Evolutionary conservation across 1,140 invertebrate species (phyloP).

Genomic region (Hypothenemus hampei): DNA sequence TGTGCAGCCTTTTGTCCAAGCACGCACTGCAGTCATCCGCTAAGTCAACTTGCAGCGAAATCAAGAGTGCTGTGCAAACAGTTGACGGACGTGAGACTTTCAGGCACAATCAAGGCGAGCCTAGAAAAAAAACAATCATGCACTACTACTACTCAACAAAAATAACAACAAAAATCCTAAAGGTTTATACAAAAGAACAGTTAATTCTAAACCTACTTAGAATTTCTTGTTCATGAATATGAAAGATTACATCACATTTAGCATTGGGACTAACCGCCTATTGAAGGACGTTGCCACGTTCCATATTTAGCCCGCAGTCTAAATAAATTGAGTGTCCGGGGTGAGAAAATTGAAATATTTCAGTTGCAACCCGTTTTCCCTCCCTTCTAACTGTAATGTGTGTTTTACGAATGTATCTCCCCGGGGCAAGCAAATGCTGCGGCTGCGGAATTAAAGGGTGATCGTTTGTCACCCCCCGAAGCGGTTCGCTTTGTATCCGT

Average conservation of each 20-base stretch:
- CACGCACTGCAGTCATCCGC: constrained; percentile 40
- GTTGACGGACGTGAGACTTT: constrained; percentile 28
- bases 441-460: constrained; percentile 10
- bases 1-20: constrained; percentile 39
- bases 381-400: constrained; percentile 4
- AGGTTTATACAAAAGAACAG: no score
- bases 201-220: no score
- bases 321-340: constrained; percentile 9
- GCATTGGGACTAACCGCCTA: no score
- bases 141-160: no score
- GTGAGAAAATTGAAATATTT: constrained; percentile 14
- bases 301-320: background rate
- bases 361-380: background rate
- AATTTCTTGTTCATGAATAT: no score
- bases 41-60: constrained; percentile 37
- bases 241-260: no score
- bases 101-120: constrained; percentile 35
- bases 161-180: no score
- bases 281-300: no score
- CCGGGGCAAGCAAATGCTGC: constrained; percentile 9
- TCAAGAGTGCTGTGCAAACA: constrained; percentile 39
- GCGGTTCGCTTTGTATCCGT: constrained; percentile 3
- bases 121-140: no score
- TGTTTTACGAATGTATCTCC: constrained; percentile 13
- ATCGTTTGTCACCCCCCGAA: constrained; percentile 6